Percentiles rank a stretch among this genome's conserved stretches.
Conservation (phyloP, 2,113 vertebrate species). For the Oreochromis tanganicae region DNA sequence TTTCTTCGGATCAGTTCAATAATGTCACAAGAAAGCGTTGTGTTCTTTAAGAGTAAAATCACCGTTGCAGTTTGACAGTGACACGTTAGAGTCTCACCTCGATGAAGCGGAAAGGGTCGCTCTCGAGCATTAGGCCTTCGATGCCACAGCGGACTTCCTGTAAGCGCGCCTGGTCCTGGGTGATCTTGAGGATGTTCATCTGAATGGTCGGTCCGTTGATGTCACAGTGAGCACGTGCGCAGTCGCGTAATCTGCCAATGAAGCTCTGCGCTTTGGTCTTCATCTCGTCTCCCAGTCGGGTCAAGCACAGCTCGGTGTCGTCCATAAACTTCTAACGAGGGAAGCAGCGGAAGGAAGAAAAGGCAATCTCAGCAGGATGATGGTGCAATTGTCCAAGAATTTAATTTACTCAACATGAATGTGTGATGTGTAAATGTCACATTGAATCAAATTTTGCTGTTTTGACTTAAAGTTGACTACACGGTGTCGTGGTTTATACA, state of each 20-base stretch:
- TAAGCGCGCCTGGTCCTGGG: constrained; percentile 58
- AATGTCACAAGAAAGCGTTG: neutral
- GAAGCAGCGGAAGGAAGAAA: neutral
- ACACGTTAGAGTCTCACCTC: constrained; percentile 30
- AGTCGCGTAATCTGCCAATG: constrained; percentile 20
- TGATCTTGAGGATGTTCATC: constrained; percentile 57
- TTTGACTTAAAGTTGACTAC: neutral
- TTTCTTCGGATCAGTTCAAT: neutral
- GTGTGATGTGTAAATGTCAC: neutral
- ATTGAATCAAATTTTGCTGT: neutral
- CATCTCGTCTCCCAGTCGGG: constrained; percentile 30
- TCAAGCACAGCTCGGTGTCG: constrained; percentile 47
- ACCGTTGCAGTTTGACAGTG: neutral
- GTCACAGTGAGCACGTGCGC: constrained; percentile 4
- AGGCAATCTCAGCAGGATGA: neutral
- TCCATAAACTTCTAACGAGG: constrained; percentile 52
- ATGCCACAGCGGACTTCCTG: constrained; percentile 52
- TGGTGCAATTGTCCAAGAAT: neutral
- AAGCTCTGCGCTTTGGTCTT: constrained; percentile 47
- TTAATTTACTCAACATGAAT: neutral
- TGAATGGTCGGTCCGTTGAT: constrained; percentile 38
- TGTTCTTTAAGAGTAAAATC: neutral
- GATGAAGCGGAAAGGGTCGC: constrained; percentile 67
- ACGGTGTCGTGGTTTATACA: neutral
- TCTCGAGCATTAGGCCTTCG: constrained; percentile 55